Conservation (phyloP, 2,888 invertebrate species). For the Petrolisthes manimaculis region DNA sequence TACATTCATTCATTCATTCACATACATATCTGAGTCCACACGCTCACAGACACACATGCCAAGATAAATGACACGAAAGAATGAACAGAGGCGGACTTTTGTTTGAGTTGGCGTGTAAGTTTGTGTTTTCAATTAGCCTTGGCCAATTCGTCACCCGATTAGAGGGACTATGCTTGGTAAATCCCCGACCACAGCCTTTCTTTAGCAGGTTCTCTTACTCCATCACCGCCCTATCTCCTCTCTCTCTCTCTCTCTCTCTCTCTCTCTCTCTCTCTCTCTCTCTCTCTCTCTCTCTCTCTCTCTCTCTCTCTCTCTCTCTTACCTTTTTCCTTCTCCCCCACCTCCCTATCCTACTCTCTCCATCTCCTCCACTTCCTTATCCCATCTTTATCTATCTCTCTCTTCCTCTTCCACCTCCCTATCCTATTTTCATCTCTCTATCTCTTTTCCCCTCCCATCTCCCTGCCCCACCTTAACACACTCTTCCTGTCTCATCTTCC, state of each 20-base stretch:
- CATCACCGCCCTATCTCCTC: background rate
- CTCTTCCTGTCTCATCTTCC: no score
- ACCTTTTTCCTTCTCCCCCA: background rate
- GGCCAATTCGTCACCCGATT: no score
- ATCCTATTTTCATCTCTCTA: background rate
- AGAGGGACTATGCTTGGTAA: no score
- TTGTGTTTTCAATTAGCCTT: no score
- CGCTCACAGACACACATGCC: no score
- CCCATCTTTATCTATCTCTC: background rate
- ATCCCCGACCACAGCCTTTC: background rate
- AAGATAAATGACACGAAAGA: no score
- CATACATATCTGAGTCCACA: no score
- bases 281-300: background rate
- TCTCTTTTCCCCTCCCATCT: no score
- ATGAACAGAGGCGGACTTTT: no score
- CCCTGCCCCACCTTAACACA: no score
- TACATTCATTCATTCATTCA: no score
- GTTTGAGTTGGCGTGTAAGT: no score
- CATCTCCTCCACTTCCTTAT: background rate
- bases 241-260: background rate
- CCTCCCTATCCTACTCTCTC: background rate
- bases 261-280: conserved; percentile 4
- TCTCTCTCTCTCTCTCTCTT: background rate
- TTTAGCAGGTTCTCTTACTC: background rate
- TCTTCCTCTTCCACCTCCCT: background rate